A percentile compares a stretch with the other conserved stretches of the same genome.
Conservation (phyloP, 2,888 invertebrate genomes). For the Ophioninae sp. region DNA sequence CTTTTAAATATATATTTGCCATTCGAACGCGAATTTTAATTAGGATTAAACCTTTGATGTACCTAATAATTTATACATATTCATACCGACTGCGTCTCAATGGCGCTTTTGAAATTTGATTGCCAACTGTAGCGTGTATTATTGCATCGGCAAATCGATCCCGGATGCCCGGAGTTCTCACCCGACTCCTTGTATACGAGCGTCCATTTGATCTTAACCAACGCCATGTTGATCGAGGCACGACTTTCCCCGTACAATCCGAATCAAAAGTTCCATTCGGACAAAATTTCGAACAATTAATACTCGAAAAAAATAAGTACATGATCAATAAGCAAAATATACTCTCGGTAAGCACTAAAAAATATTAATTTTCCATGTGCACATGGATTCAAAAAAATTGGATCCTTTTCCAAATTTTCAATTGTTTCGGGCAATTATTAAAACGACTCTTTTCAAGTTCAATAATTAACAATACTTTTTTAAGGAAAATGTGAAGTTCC, state of each 20-base stretch:
- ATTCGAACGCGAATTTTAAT: background rate
- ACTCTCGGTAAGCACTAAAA: background rate
- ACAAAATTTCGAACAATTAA: background rate
- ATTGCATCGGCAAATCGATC: background rate
- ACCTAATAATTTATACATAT: background rate
- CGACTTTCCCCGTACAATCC: background rate
- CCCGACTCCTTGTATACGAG: conserved; percentile 2
- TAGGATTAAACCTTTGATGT: background rate
- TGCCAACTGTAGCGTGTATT: background rate
- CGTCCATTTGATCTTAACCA: conserved; percentile 32
- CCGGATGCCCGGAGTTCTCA: background rate
- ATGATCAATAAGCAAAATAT: background rate
- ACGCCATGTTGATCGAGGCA: conserved; percentile 36
- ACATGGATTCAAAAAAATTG: background rate
- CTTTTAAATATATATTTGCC: conserved; percentile 13
- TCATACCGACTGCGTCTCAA: background rate
- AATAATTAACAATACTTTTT: too few relatives aligned
- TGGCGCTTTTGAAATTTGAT: background rate
- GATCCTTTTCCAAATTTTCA: too few relatives aligned
- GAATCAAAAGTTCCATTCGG: background rate
- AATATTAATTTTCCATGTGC: background rate
- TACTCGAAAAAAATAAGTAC: background rate
- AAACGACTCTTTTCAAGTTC: too few relatives aligned
- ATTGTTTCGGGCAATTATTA: too few relatives aligned
- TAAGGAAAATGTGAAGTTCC: too few relatives aligned